Evolutionary conservation across 2,888 invertebrate genomes (phyloP).

Genomic region (Nowickia ferox): DNA sequence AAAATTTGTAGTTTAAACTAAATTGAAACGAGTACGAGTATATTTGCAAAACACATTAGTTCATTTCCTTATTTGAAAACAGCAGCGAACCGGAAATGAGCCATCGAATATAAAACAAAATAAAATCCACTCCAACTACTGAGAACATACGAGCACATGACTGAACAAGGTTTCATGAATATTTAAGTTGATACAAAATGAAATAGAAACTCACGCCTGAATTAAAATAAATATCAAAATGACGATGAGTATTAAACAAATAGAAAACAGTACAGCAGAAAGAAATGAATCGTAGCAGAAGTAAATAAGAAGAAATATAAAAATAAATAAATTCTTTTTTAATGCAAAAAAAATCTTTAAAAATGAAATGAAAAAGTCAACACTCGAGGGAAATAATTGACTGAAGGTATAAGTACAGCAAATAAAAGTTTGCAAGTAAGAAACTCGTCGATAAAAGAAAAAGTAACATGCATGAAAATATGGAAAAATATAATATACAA

Average conservation of each 20-base stretch:
- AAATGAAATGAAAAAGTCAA: conserved; percentile 69
- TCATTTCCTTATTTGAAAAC: conserved; percentile 20
- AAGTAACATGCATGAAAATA: conserved; percentile 33
- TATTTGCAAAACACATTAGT: conserved; percentile 21
- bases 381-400: conserved; percentile 72
- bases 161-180: conserved; percentile 53
- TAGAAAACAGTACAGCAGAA: conserved; percentile 14
- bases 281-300: conserved; percentile 38
- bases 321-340: conserved; percentile 40
- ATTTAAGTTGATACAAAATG: conserved; percentile 68
- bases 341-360: conserved; percentile 6
- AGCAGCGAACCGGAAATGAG: conserved; percentile 45
- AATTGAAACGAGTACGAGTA: background rate
- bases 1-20: background rate
- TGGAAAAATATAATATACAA: conserved; percentile 40
- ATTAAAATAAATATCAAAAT: conserved; percentile 66
- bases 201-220: conserved; percentile 71
- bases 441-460: conserved; percentile 18
- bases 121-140: conserved; percentile 40
- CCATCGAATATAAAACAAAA: conserved; percentile 34
- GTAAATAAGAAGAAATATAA: conserved; percentile 49
- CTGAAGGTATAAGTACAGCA: conserved; percentile 66
- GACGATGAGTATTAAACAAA: background rate
- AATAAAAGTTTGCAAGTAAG: conserved; percentile 20
- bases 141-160: conserved; percentile 23